Evolutionary conservation across 2,113 vertebrate species (phyloP).

Genomic region (Myocastor coypus): DNA sequence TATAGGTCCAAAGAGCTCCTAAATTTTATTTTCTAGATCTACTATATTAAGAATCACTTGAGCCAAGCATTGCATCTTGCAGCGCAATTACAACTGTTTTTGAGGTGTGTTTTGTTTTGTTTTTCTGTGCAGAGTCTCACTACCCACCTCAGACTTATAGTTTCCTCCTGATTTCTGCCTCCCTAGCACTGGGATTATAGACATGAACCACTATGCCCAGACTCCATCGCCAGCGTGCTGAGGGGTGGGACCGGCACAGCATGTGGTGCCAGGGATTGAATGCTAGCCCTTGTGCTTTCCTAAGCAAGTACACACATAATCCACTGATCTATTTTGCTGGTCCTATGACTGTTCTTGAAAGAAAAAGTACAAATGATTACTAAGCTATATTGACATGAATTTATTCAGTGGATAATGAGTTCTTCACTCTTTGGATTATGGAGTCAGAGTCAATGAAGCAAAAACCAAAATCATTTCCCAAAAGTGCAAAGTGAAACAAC

Average conservation of each 20-base stretch:
- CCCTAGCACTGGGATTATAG: too few relatives aligned
- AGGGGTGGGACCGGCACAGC: too few relatives aligned
- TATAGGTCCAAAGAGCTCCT: background rate
- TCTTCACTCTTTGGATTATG: background rate
- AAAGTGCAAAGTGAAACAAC: background rate
- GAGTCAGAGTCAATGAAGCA: background rate
- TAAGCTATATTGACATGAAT: background rate
- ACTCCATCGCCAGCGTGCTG: too few relatives aligned
- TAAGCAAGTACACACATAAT: too few relatives aligned
- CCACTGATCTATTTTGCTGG: too few relatives aligned
- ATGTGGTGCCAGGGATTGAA: too few relatives aligned
- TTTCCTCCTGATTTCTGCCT: too few relatives aligned
- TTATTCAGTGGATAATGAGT: background rate
- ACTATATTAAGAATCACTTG: conserved; percentile 45
- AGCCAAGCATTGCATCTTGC: background rate
- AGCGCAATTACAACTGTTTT: background rate
- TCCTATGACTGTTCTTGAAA: background rate
- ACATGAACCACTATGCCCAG: too few relatives aligned
- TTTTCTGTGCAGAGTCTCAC: too few relatives aligned
- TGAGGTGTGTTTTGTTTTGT: background rate
- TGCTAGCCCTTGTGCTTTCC: too few relatives aligned
- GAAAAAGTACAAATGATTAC: background rate
- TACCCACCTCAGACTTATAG: too few relatives aligned
- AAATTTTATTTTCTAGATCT: background rate
- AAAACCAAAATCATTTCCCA: conserved; percentile 17